Conservation (phyloP, 2,113 vertebrate genomes). For the Epinephelus lanceolatus region DNA sequence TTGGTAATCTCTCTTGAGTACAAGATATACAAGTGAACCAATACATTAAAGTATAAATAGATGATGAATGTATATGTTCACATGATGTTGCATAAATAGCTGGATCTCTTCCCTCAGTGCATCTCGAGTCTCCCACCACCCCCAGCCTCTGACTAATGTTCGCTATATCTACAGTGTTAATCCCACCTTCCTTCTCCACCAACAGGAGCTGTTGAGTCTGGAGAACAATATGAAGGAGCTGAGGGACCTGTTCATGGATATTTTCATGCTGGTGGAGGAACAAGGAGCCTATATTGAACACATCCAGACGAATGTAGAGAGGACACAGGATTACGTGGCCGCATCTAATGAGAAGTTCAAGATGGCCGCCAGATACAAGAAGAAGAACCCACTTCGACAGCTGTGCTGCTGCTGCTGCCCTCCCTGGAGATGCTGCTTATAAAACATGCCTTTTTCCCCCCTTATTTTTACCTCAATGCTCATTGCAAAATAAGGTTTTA, state of each 20-base stretch:
- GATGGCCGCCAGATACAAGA: constrained; percentile 90
- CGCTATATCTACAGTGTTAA: constrained; percentile 7
- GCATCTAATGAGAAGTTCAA: constrained; percentile 91
- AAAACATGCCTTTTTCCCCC: constrained; percentile 1
- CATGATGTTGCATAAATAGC: not conserved
- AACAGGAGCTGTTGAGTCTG: constrained; percentile 89
- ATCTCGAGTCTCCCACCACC: not conserved
- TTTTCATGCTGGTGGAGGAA: constrained; percentile 92
- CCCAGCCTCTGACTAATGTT: constrained; percentile 7
- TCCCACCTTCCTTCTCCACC: constrained; percentile 6
- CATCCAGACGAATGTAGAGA: constrained; percentile 90
- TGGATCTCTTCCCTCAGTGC: not conserved
- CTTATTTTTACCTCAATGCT: not conserved
- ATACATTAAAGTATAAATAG: constrained; percentile 1
- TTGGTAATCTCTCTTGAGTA: not conserved
- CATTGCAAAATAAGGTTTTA: not conserved
- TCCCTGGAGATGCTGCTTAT: constrained; percentile 84
- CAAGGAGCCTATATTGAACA: constrained; percentile 91
- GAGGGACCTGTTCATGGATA: constrained; percentile 91
- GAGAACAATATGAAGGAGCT: constrained; percentile 95
- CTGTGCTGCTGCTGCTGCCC: constrained; percentile 94
- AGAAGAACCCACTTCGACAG: constrained; percentile 88
- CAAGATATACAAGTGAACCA: not conserved
- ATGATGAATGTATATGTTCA: not conserved
- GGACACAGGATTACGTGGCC: constrained; percentile 90